Evolutionary conservation across 2,797 vertebrate species (phyloP), one percentile per base, ranked within the genome.

Genomic region (Synanceia verrucosa): DNA sequence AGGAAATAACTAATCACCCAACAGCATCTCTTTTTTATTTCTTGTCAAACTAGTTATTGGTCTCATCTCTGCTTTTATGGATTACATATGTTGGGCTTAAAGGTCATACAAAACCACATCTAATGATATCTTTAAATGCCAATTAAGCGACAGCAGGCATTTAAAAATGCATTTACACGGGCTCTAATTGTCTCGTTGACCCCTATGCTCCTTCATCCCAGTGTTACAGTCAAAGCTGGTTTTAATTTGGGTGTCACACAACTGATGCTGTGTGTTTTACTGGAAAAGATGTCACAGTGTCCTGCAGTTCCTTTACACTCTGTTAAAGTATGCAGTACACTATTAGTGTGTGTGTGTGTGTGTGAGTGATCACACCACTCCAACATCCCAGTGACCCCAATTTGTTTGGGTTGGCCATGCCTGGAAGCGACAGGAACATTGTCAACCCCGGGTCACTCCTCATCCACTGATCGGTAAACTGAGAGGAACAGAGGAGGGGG

Each of bases 361-460:
- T 43, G 65, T 53, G 68, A 56, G 61, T 24, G 68, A 68, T 79
- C 75, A 72, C 59, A 74, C 78, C 67, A 51, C 72, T 81, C 47
- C 59, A 69, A 64, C 60, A 78, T 76, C 60, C 33, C 1, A 0
- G 29, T 81, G 90, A 91, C 89, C 88, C 89, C 88, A 92, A 92
- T 91, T 90, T 90, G 89, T 88, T 87, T 84, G 71, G 76, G 70
- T 73, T 46, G 31, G 19, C 62, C 23, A 24, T 78, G 72, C 78
- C 82, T 77, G 60, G 69, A 76, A 84, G 88, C 65, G 26, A 85
- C 86, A 86, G 83, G 85, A 83, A 76, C 78, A 82, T 11, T 28
- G 72, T 84, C 78, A 81, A 89, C 85, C 89, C 59, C 0, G 4
- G 86, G 84, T 89, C 86, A 58, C 75, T 69, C 64, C 83, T 83